phyloP scores from a whole-genome alignment of 2,888 invertebrate species.

The Drosophila fungiperda region DNA sequence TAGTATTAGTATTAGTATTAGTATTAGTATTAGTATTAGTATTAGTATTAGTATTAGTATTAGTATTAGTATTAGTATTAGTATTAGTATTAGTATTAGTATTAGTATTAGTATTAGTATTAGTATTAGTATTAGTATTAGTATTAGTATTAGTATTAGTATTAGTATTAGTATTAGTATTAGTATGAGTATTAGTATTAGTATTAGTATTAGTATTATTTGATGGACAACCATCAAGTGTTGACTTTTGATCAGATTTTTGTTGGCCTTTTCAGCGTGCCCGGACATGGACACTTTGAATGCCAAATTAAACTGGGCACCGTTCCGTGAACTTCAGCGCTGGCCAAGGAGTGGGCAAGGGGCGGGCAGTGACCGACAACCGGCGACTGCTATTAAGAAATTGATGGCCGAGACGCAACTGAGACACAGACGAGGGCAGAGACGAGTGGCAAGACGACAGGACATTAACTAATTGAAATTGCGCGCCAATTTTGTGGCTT shows the following conservation, averaged over 20 bases:
- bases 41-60: too few relatives aligned
- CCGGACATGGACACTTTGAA: constrained; percentile 70
- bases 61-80: too few relatives aligned
- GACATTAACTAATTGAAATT: constrained; percentile 80
- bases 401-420: constrained; percentile 44
- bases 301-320: constrained; percentile 70
- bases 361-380: background rate
- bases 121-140: too few relatives aligned
- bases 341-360: constrained; percentile 4
- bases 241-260: constrained; percentile 61
- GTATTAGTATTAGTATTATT: too few relatives aligned
- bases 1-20: too few relatives aligned
- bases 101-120: too few relatives aligned
- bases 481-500: constrained; percentile 81
- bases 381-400: constrained; percentile 55
- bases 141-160: too few relatives aligned
- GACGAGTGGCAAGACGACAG: constrained; percentile 42
- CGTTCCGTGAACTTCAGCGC: constrained; percentile 54
- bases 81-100: too few relatives aligned
- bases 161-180: too few relatives aligned
- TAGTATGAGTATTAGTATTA: too few relatives aligned
- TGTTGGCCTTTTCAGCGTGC: constrained; percentile 7
- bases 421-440: background rate
- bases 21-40: too few relatives aligned
- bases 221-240: too few relatives aligned